These are phyloP conservation scores for Kradibia gibbosae DNA, from an alignment of 1,140 invertebrate genomes.

Conservation along the genomic window DNA sequence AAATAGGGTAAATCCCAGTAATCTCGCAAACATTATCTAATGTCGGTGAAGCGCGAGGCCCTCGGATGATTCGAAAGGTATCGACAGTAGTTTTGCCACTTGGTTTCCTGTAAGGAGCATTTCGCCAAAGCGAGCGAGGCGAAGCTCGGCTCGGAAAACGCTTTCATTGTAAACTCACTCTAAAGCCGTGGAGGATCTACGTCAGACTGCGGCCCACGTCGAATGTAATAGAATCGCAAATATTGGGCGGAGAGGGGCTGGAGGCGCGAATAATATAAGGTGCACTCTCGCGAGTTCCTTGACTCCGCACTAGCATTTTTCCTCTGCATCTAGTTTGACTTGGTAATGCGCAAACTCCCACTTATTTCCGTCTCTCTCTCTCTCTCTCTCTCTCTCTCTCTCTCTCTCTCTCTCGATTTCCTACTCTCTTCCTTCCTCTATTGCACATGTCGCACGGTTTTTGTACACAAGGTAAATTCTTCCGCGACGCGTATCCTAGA, in stretches of 20 bases:
- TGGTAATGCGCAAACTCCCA: constrained; percentile 63
- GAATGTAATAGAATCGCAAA: constrained; percentile 43
- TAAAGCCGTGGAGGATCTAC: neutral
- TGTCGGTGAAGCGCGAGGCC: neutral
- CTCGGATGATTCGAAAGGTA: neutral
- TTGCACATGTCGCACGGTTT: neutral
- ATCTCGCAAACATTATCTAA: neutral
- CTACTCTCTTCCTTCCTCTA: neutral
- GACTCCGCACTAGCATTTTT: constrained; percentile 64
- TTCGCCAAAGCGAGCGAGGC: neutral
- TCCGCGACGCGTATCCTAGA: constrained; percentile 42
- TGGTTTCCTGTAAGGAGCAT: neutral
- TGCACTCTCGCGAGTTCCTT: constrained; percentile 60
- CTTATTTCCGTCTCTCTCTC: constrained; percentile 10
- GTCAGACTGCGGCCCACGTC: constrained; percentile 5
- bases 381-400: constrained; percentile 1
- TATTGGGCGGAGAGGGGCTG: constrained; percentile 50
- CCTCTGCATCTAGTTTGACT: constrained; percentile 67
- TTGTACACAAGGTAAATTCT: constrained; percentile 31
- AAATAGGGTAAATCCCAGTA: neutral
- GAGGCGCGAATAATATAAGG: constrained; percentile 37
- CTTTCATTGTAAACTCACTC: neutral
- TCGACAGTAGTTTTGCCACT: neutral
- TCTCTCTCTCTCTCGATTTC: neutral
- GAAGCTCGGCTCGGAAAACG: constrained; percentile 2